Evolutionary conservation across 2,797 vertebrate species (phyloP).

Genomic region (Setipinna tenuifilis): DNA sequence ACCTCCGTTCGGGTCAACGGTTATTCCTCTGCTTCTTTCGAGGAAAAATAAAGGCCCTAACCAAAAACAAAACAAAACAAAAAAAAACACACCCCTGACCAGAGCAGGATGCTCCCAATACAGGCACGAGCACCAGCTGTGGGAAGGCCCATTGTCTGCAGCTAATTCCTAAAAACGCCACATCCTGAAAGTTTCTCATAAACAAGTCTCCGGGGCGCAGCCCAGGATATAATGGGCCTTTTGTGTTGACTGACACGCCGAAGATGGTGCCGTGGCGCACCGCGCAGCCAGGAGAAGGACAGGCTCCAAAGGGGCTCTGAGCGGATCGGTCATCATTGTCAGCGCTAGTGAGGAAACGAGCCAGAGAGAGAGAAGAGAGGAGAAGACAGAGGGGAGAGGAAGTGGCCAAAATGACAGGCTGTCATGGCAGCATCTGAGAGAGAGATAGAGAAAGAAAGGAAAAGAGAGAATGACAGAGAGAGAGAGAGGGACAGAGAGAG

Average conservation of each 20-base stretch:
- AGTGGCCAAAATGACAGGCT: conserved; percentile 39
- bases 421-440: conserved; percentile 34
- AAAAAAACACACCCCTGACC: background rate
- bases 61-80: background rate
- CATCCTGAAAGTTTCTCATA: background rate
- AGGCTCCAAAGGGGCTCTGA: background rate
- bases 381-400: conserved; percentile 2
- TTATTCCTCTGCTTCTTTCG: background rate
- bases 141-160: background rate
- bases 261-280: background rate
- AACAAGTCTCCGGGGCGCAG: background rate
- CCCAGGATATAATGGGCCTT: conserved; percentile 19
- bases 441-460: background rate
- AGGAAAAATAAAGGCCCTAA: background rate
- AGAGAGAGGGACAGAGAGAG: background rate
- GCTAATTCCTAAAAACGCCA: conserved; percentile 10
- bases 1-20: conserved; percentile 9
- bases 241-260: background rate
- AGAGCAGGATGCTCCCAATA: background rate
- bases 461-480: background rate
- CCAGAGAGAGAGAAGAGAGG: background rate
- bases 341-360: background rate
- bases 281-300: background rate
- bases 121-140: background rate
- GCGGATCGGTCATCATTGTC: background rate